Evolutionary conservation across 2,797 vertebrate genomes (phyloP), one percentile per base, ranked within the genome.

Genomic region (Cossypha polioptera): DNA sequence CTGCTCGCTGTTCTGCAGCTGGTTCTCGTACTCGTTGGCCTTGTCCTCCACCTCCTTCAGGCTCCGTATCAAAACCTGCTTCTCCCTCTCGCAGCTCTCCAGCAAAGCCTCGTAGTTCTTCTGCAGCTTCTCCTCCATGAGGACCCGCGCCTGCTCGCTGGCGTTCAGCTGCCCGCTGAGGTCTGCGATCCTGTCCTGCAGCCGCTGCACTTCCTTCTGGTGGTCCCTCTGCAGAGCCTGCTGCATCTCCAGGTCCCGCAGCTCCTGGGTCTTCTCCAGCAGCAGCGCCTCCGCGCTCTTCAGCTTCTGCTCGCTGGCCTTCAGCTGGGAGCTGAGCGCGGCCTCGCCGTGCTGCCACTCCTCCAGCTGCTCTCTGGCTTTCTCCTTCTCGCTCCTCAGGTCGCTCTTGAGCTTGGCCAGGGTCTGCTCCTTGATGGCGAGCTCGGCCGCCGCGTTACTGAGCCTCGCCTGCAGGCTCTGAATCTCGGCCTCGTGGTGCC

Each of bases 181-280:
- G 78, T 99, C 99, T 0, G 98, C 94, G 0, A 99, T 98, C 89
- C 98, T 98, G 72, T 99, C 99, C 92, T 99, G 99, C 25, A 99
- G 97, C 79, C 98, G 95, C 95, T 99, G 99, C 18, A 99, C 98
- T 93, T 99, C 99, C 82, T 98, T 98, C 82, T 98, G 97, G 79
- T 99, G 98, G 97, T 99, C 99, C 86, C 98, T 96, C 84, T 99
- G 99, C 86, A 99, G 95, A 2, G 98, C 99, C 97, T 99, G 99
- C 95, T 99, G 99, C 59, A 97, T 98, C 96, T 99, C 99, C 69
- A 99, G 96, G 82, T 99, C 98, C 81, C 98, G 96, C 26, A 99
- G 98, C 72, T 99, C 99, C 96, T 99, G 99, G 28, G 97, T 99
- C 96, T 98, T 99, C 95, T 99, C 98, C 42, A 99, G 95, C 51